Evolutionary conservation across 1,140 invertebrate genomes (phyloP).

Genomic region (Drosophila oshimai): DNA sequence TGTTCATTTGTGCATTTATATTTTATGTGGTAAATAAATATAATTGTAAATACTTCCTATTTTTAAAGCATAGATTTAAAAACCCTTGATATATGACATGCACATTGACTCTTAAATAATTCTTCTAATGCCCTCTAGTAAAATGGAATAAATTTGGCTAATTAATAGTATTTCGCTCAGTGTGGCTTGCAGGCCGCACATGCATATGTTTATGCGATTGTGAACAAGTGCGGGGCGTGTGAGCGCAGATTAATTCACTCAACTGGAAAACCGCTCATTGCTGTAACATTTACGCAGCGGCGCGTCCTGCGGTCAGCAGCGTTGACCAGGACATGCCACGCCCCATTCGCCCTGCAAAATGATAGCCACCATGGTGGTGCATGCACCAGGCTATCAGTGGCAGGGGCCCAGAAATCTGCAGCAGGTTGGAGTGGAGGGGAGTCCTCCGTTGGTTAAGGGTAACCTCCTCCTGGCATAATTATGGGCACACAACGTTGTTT

Average conservation of each 20-base stretch:
- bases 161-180: no score
- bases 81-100: no score
- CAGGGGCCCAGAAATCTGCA: neutral
- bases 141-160: no score
- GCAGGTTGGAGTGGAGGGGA: neutral
- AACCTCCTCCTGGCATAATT: neutral
- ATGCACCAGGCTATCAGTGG: no score
- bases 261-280: conserved; percentile 69
- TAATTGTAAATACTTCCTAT: no score
- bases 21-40: no score
- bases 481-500: neutral
- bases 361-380: conserved; percentile 24
- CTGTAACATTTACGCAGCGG: conserved; percentile 69
- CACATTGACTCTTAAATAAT: no score
- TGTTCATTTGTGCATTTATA: no score
- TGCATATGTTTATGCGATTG: conserved; percentile 29
- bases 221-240: neutral
- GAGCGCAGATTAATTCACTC: conserved; percentile 62
- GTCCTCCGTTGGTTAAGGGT: neutral
- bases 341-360: conserved; percentile 22
- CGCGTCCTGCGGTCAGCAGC: conserved; percentile 52
- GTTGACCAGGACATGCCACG: conserved; percentile 27
- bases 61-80: no score
- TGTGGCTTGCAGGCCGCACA: neutral
- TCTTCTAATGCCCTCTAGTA: no score